phyloP scores from a whole-genome alignment of 2,888 invertebrate genomes.

The Ophion ellenae region DNA sequence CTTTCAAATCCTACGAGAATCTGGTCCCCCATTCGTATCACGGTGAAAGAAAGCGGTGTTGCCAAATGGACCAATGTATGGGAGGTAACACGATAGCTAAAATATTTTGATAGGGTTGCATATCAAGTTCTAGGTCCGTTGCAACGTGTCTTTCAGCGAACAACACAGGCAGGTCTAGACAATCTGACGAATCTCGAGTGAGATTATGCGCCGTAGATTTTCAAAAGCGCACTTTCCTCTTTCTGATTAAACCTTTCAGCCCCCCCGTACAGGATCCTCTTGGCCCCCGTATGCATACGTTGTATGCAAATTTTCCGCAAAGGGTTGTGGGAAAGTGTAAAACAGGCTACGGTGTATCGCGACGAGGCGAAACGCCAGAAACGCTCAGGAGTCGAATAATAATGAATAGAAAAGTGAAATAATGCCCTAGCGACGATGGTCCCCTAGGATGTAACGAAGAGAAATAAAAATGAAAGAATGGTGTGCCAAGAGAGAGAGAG shows the following conservation, averaged over 20 bases:
- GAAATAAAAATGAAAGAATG: constrained; percentile 51
- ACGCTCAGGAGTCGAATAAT: constrained; percentile 65
- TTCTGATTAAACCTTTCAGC: constrained; percentile 49
- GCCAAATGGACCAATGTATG: neutral
- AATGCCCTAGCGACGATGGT: constrained; percentile 58
- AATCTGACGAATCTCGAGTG: constrained; percentile 31
- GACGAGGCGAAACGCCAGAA: constrained; percentile 53
- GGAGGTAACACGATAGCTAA: neutral
- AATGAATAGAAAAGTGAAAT: constrained; percentile 64
- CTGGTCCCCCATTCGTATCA: neutral
- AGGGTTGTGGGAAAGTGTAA: constrained; percentile 73
- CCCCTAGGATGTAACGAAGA: constrained; percentile 59
- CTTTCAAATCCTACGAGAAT: neutral
- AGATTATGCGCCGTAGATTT: neutral
- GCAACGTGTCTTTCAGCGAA: neutral
- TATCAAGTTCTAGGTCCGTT: neutral
- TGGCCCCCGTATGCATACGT: constrained; percentile 25
- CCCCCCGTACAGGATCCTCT: constrained; percentile 14
- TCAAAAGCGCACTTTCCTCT: constrained; percentile 31
- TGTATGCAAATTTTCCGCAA: constrained; percentile 74
- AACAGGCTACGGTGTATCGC: constrained; percentile 55
- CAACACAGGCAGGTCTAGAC: constrained; percentile 10
- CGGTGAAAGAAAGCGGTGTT: neutral
- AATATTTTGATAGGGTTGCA: constrained; percentile 3
- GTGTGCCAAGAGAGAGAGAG: constrained; percentile 52